Evolutionary conservation across 2,113 vertebrate species (phyloP), one percentile per base, ranked within the genome.

Genomic region (Eulemur rufifrons): DNA sequence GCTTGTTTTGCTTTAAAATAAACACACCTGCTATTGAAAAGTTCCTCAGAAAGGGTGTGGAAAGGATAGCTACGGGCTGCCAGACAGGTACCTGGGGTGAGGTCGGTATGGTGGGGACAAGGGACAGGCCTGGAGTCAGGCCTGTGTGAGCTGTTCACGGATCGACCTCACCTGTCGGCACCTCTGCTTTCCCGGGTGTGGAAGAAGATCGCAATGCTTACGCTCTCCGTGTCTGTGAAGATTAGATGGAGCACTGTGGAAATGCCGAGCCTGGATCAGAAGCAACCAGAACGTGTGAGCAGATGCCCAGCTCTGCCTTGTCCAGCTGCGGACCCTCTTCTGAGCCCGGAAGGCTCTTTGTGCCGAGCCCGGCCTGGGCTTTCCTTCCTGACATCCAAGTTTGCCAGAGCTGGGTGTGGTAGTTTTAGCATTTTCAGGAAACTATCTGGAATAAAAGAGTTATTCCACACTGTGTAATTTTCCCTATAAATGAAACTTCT

Each of bases 131-230:
- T 68, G 86, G 32, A 47, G 32, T 37, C 80, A 39, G 23, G 47
- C 42, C 2, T 2, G 2, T 69, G 20, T 18, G 27, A 25, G 27
- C 34, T 3, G 0, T 39, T n/a, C 17, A 6, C 20, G 5, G 32
- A 11, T 18, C 39, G 6, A 52, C 27, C 11, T 32, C 21, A 2
- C 0, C n/a, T 12, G 20, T 37, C 37, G n/a, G 42, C 29, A 47
- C 61, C 37, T 76, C 27, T 32, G 8, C 32, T 50, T 64, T 52
- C 45, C 50, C 20, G 52, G 6, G 5, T 29, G 54, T 42, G 45
- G 34, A 25, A 74, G 34, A 63, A 18, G 59, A 27, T 7, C 0
- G 39, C 54, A 45, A 10, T 34, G 39, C 18, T 39, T 56, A 25
- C 56, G 8, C 27, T 37, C 14, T 27, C 15, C 12, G 15, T 45